Evolutionary conservation across 1,140 invertebrate genomes (phyloP).

Genomic region (Leucophenga varia): DNA sequence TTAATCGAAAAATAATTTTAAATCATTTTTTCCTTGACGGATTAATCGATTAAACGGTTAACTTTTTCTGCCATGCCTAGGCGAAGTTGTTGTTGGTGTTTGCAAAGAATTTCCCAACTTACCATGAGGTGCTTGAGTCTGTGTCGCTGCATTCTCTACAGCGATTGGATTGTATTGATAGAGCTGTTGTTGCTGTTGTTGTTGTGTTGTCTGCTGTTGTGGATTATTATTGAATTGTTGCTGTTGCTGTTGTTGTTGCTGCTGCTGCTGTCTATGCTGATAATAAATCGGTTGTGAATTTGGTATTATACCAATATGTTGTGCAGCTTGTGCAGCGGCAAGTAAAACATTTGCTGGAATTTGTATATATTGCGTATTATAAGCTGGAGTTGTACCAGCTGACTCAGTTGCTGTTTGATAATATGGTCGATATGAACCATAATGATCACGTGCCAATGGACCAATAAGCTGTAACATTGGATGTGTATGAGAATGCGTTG

Average conservation of each 20-base stretch:
- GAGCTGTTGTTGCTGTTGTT: slow-evolving; percentile 6
- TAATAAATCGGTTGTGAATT: too few relatives aligned
- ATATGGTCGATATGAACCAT: slow-evolving; percentile 32
- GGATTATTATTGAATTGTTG: too few relatives aligned
- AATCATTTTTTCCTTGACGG: too few relatives aligned
- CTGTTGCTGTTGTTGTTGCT: slow-evolving; percentile 22
- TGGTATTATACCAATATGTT: too few relatives aligned
- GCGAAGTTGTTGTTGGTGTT: too few relatives aligned
- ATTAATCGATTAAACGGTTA: too few relatives aligned
- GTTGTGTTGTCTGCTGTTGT: slow-evolving; percentile 1
- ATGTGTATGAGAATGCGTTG: slow-evolving; percentile 11
- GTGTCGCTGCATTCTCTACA: too few relatives aligned
- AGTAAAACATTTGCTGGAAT: slow-evolving; percentile 37
- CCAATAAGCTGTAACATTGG: slow-evolving; percentile 28
- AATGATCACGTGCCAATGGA: slow-evolving; percentile 42
- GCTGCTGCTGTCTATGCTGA: slow-evolving; percentile 32
- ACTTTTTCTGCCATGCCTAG: too few relatives aligned
- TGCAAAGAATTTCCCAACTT: slow-evolving; percentile 17
- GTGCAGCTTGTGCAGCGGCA: slow-evolving; percentile 37
- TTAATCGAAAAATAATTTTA: too few relatives aligned
- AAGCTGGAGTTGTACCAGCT: slow-evolving; percentile 16
- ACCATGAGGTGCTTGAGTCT: too few relatives aligned
- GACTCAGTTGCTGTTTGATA: slow-evolving; percentile 29
- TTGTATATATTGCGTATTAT: slow-evolving; percentile 31
- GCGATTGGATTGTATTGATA: too few relatives aligned